Conservation (phyloP, 2,113 vertebrate species). For the Ahaetulla prasina region DNA sequence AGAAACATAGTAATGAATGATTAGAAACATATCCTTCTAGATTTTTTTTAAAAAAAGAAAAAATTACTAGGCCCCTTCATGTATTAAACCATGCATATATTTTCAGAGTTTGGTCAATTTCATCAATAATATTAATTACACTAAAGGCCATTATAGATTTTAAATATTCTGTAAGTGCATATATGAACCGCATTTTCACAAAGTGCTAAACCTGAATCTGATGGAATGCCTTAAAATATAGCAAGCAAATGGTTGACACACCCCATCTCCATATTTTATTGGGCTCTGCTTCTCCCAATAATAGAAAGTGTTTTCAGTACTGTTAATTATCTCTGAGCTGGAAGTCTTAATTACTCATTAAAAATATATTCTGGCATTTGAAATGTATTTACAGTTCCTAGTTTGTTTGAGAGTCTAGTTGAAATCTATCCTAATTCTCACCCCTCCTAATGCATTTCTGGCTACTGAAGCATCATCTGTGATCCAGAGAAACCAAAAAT, state of each 20-base stretch:
- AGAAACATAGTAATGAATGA: neutral
- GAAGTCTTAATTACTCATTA: no score
- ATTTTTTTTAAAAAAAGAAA: neutral
- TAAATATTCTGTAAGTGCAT: neutral
- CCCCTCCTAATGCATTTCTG: neutral
- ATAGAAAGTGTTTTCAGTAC: neutral
- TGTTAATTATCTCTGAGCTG: neutral
- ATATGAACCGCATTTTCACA: neutral
- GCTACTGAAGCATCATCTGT: neutral
- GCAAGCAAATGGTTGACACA: neutral
- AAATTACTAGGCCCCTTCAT: neutral
- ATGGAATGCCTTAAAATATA: neutral
- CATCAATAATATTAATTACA: neutral
- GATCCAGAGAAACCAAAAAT: neutral
- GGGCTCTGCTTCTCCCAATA: neutral
- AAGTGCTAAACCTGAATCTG: neutral
- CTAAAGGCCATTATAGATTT: neutral
- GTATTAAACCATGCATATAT: neutral
- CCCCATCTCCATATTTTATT: neutral
- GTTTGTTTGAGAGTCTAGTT: neutral
- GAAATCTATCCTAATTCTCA: neutral
- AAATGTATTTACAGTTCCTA: neutral
- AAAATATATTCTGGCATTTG: neutral
- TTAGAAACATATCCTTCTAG: neutral
- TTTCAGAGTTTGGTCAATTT: neutral